Evolutionary conservation across 2,797 vertebrate genomes (phyloP).

Genomic region (Tympanoctomys barrerae): DNA sequence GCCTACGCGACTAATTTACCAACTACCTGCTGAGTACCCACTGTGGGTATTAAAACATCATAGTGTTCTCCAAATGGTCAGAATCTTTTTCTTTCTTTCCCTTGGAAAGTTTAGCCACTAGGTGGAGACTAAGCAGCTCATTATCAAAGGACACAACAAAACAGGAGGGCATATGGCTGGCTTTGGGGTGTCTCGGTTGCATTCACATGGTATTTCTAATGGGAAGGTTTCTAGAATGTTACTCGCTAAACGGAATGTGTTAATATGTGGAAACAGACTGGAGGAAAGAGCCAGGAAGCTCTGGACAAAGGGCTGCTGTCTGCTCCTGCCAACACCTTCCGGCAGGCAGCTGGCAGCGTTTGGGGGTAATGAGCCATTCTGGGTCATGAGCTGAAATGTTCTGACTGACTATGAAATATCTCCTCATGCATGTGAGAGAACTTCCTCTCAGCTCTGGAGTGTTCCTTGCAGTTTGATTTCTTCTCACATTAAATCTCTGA

Average conservation of each 20-base stretch:
- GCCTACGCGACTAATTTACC: background rate
- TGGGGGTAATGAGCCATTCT: background rate
- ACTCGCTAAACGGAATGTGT: slow-evolving; percentile 26
- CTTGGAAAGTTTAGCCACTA: slow-evolving; percentile 45
- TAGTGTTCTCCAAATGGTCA: background rate
- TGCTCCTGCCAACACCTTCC: slow-evolving; percentile 43
- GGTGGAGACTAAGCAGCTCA: slow-evolving; percentile 58
- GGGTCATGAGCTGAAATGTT: slow-evolving; percentile 32
- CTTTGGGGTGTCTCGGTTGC: slow-evolving; percentile 64
- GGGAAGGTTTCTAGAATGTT: slow-evolving; percentile 71
- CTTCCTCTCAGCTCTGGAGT: background rate
- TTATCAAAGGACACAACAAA: slow-evolving; percentile 2
- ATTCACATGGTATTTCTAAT: slow-evolving; percentile 74
- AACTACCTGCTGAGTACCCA: background rate
- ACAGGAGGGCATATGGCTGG: slow-evolving; percentile 48
- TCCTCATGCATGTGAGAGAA: slow-evolving; percentile 8
- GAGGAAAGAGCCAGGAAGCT: slow-evolving; percentile 15
- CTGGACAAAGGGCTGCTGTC: slow-evolving; percentile 22
- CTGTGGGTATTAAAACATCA: background rate
- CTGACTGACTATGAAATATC: slow-evolving; percentile 42
- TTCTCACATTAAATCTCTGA: slow-evolving; percentile 51
- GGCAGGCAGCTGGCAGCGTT: background rate
- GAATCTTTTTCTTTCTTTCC: background rate
- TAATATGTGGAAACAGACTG: slow-evolving; percentile 54
- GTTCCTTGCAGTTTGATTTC: background rate